These are phyloP conservation scores for Mesodorylaimus sp. DNA, from an alignment of 2,888 invertebrate genomes.

Conservation along the genomic window DNA sequence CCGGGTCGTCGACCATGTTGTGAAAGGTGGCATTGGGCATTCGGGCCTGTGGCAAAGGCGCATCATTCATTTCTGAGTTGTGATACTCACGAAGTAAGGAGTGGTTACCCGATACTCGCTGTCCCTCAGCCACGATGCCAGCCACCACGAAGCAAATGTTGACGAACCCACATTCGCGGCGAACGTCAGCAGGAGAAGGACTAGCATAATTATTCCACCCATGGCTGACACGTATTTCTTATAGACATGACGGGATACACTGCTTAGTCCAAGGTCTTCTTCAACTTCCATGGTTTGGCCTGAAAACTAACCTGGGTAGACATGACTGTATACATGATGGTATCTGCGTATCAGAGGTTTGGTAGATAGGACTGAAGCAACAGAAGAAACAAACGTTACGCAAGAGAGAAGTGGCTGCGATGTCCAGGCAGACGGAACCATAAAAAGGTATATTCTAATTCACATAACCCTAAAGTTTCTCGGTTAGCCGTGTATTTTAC, in stretches of 20 bases:
- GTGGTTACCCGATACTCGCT: slow-evolving; percentile 20
- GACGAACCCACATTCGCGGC: slow-evolving; percentile 39
- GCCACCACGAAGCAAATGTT: slow-evolving; percentile 44
- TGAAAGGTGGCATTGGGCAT: too few relatives aligned
- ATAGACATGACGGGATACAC: slow-evolving; percentile 19
- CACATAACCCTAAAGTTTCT: too few relatives aligned
- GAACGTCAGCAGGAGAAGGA: slow-evolving; percentile 35
- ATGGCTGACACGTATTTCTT: slow-evolving; percentile 39
- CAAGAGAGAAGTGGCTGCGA: too few relatives aligned
- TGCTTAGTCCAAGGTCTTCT: slow-evolving; percentile 22
- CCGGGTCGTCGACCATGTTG: slow-evolving; percentile 37
- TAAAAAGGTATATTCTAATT: too few relatives aligned
- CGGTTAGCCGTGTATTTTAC: too few relatives aligned
- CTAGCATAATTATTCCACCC: slow-evolving; percentile 36
- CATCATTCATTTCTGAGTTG: neutral
- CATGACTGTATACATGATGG: too few relatives aligned
- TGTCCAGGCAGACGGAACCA: too few relatives aligned
- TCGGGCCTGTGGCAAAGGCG: too few relatives aligned
- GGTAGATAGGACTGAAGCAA: too few relatives aligned
- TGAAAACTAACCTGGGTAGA: too few relatives aligned
- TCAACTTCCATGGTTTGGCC: slow-evolving; percentile 31
- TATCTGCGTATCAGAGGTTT: too few relatives aligned
- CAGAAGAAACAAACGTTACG: too few relatives aligned
- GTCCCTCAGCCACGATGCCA: slow-evolving; percentile 41
- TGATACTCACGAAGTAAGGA: neutral